These are phyloP conservation scores for Heterochromis multidens DNA, from an alignment of 2,113 vertebrate genomes.

Conservation along the genomic window DNA sequence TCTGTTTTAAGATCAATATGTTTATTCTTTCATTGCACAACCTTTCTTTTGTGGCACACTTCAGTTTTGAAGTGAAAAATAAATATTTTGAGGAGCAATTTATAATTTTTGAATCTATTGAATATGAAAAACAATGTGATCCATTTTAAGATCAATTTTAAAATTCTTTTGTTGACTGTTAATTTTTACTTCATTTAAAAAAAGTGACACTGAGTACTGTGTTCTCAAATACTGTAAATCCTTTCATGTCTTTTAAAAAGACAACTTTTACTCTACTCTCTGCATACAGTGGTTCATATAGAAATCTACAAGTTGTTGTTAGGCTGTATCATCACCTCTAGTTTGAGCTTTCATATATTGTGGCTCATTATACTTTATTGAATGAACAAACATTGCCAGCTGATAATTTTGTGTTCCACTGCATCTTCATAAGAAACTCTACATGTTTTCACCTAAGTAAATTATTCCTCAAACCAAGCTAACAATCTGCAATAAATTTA, in stretches of 20 bases:
- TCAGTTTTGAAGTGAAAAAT: too few relatives aligned
- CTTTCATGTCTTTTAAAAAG: not conserved
- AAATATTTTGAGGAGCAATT: too few relatives aligned
- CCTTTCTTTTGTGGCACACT: too few relatives aligned
- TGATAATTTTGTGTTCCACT: not conserved
- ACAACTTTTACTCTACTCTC: not conserved
- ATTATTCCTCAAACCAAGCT: not conserved
- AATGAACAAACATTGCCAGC: not conserved
- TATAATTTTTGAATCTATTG: too few relatives aligned
- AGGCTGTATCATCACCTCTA: constrained; percentile 27
- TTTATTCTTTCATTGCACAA: too few relatives aligned
- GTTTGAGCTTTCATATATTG: not conserved
- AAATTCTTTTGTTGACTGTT: not conserved
- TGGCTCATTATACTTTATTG: not conserved
- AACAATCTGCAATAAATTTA: not conserved
- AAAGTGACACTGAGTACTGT: not conserved
- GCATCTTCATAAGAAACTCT: too few relatives aligned
- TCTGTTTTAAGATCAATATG: not conserved
- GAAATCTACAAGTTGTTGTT: constrained; percentile 5
- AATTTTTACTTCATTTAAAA: not conserved
- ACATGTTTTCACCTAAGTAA: not conserved
- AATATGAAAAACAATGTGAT: too few relatives aligned
- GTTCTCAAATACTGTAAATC: not conserved
- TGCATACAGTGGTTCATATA: too few relatives aligned
- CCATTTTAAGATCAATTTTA: too few relatives aligned